Base-by-base conservation (phyloP, 2,797 vertebrate genomes). In the Phrynocephalus vlangalii region DNA sequence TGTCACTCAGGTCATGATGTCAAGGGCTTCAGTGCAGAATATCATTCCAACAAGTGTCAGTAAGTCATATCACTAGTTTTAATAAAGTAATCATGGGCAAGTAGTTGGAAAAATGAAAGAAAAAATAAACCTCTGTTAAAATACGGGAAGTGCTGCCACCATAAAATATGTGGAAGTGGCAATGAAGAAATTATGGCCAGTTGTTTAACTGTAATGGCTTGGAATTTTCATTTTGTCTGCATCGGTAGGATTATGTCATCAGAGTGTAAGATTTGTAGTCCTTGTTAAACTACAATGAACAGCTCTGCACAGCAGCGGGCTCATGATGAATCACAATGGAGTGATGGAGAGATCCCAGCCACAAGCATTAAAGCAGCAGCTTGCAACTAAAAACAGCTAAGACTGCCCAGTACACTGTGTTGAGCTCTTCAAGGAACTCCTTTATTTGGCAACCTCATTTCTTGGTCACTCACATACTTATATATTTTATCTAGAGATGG, bases 201-300 rank as follows among this genome's bases (percentile, higher is more conserved):
- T 82, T 86, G 63, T 82, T 78, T 60, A 75, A 81, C 44, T 88
- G 24, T 30, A 70, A 79, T 89, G 84, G 30, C 79, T 82, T 70
- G 63, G 73, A 86, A 83, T 86, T 83, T 89, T 79, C 80, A 73
- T 83, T 89, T 85, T 78, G 33, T 68, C 38, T 83, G 44, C 20
- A 82, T n/a, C 26, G 33, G 73, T 71, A 38, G 7, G 66, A 16
- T 89, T 63, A 83, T 73, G 68, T 50, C 75, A 75, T 66, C 68
- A 72, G 44, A 67, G 20, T 83, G 56, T 67, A 86, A 79, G 48
- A 86, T 86, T 83, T 86, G 70, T 72, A 52, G 13, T 38, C 68
- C 52, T 86, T 86, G 68, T 79, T 89, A 79, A 66, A 88, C n/a
- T 3, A 48, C 66, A 86, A 50, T 67, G 75, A 89, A 86, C 10